Conservation (phyloP, 2,113 vertebrate genomes). For the Girardinichthys multiradiatus region DNA sequence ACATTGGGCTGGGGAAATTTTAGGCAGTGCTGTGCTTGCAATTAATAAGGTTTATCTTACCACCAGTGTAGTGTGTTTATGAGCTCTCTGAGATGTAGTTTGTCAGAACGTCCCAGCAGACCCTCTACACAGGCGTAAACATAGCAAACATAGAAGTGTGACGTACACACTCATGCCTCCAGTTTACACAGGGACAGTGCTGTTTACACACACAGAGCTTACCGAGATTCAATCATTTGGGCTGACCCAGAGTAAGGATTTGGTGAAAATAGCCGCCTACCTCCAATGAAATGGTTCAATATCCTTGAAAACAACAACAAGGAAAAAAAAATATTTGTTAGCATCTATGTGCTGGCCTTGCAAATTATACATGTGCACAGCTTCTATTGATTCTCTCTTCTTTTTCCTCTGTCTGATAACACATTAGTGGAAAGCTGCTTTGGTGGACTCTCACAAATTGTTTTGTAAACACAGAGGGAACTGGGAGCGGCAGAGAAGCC, state of each 20-base stretch:
- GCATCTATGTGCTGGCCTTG: constrained; percentile 75
- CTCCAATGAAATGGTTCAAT: constrained; percentile 70
- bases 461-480: constrained; percentile 67
- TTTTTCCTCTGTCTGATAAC: constrained; percentile 76
- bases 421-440: constrained; percentile 73
- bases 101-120: constrained; percentile 47
- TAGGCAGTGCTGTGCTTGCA: constrained; percentile 31
- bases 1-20: constrained; percentile 32
- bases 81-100: constrained; percentile 45
- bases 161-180: constrained; percentile 56
- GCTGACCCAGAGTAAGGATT: constrained; percentile 71
- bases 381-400: constrained; percentile 78
- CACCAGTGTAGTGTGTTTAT: constrained; percentile 38
- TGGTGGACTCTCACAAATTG: constrained; percentile 65
- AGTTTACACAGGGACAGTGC: constrained; percentile 64
- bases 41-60: constrained; percentile 60
- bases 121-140: constrained; percentile 28
- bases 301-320: constrained; percentile 67
- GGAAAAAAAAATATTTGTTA: constrained; percentile 67
- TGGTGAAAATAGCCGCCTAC: constrained; percentile 68
- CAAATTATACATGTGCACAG: constrained; percentile 79
- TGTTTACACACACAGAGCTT: constrained; percentile 59
- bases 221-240: constrained; percentile 65
- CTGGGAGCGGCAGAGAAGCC: constrained; percentile 52
- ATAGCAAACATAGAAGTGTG: constrained; percentile 42